Evolutionary conservation across 2,888 invertebrate species (phyloP).

Genomic region (Sarcophaga rosellei): DNA sequence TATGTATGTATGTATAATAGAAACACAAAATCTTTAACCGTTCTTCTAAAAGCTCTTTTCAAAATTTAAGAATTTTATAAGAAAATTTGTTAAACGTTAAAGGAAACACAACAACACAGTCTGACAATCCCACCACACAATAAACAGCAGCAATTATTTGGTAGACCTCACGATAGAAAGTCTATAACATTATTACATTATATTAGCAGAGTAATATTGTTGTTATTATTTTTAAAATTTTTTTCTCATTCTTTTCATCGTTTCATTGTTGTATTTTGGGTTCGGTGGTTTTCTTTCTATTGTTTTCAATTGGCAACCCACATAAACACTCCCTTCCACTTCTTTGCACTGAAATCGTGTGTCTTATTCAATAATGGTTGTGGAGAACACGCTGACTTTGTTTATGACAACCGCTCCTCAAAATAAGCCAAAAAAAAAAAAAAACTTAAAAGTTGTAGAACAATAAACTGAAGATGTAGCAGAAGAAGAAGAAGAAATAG

Average conservation of each 20-base stretch:
- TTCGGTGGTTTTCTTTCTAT: conserved; percentile 21
- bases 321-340: too few relatives aligned
- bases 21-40: too few relatives aligned
- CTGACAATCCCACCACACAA: too few relatives aligned
- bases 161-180: neutral
- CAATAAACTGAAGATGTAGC: neutral
- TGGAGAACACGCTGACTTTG: conserved; percentile 35
- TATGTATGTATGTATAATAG: too few relatives aligned
- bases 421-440: conserved; percentile 11
- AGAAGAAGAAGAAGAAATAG: neutral
- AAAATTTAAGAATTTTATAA: too few relatives aligned
- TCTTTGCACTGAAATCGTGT: too few relatives aligned
- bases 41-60: too few relatives aligned
- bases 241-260: neutral
- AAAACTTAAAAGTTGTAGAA: neutral
- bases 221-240: conserved; percentile 12
- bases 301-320: neutral
- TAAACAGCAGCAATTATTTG: neutral
- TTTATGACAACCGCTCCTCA: conserved; percentile 55
- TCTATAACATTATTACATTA: conserved; percentile 51
- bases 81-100: too few relatives aligned
- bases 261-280: conserved; percentile 36
- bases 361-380: neutral
- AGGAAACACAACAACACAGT: too few relatives aligned
- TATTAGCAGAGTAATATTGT: neutral